These are phyloP conservation scores for Bucorvus abyssinicus DNA, from an alignment of 2,797 vertebrate species.

Conservation along the genomic window DNA sequence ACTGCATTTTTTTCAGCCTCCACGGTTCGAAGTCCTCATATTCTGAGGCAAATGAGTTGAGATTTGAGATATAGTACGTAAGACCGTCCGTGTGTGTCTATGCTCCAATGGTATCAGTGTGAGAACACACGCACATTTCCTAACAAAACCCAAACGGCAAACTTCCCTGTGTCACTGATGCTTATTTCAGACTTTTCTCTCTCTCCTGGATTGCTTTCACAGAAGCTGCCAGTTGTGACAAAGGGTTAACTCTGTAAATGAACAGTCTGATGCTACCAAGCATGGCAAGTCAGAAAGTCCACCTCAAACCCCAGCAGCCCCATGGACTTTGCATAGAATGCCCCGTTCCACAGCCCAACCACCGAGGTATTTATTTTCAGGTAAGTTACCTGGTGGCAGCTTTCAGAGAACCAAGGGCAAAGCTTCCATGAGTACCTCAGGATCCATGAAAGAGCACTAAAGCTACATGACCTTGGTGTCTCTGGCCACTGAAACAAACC, in stretches of 20 bases:
- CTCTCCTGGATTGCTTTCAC: neutral
- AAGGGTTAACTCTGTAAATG: neutral
- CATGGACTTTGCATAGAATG: neutral
- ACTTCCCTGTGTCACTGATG: neutral
- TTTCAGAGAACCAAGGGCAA: neutral
- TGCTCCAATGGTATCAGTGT: neutral
- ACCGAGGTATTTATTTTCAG: neutral
- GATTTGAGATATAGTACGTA: neutral
- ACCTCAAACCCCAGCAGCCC: neutral
- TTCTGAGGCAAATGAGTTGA: neutral
- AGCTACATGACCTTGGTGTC: neutral
- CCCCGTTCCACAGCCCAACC: neutral
- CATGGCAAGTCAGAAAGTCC: neutral
- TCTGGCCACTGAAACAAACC: neutral
- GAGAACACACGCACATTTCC: neutral
- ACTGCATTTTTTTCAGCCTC: neutral
- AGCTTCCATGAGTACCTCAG: neutral
- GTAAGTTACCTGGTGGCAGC: neutral
- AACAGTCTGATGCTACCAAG: neutral
- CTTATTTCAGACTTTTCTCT: neutral
- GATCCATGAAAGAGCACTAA: neutral
- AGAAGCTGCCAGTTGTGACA: neutral
- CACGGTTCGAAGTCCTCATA: rapidly evolving
- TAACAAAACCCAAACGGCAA: neutral
- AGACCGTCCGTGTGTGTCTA: rapidly evolving